Percentiles rank a stretch among this genome's conserved stretches.
Conservation (phyloP, 2,797 vertebrate species). For the Sebastes kiyomatsui region DNA sequence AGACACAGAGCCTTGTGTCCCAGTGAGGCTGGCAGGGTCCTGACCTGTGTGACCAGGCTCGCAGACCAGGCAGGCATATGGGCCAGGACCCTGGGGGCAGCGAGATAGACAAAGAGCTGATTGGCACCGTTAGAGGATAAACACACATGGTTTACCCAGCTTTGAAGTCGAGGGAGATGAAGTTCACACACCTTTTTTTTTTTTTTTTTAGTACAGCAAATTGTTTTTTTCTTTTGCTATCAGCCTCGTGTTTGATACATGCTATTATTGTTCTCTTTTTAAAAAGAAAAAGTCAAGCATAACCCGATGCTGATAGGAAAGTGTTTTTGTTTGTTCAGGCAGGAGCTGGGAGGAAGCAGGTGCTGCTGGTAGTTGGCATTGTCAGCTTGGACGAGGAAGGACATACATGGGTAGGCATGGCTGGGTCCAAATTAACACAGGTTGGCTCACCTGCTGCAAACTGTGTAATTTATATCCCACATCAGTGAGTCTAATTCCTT, state of each 20-base stretch:
- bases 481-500: slow-evolving; percentile 61
- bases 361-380: slow-evolving; percentile 39
- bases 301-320: slow-evolving; percentile 39
- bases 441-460: slow-evolving; percentile 54
- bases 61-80: slow-evolving; percentile 74
- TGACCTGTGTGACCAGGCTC: slow-evolving; percentile 74
- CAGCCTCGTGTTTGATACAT: slow-evolving; percentile 12
- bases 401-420: slow-evolving; percentile 66
- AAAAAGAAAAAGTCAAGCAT: slow-evolving; percentile 38
- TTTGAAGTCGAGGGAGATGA: slow-evolving; percentile 39
- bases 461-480: slow-evolving; percentile 67
- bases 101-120: slow-evolving; percentile 58
- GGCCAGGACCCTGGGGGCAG: slow-evolving; percentile 59
- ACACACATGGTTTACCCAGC: slow-evolving; percentile 65
- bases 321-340: slow-evolving; percentile 45
- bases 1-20: slow-evolving; percentile 43
- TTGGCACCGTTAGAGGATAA: slow-evolving; percentile 59
- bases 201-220: not conserved
- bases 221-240: slow-evolving; percentile 6
- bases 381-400: slow-evolving; percentile 48
- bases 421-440: slow-evolving; percentile 58
- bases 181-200: slow-evolving; percentile 6
- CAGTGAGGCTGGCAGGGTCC: slow-evolving; percentile 77
- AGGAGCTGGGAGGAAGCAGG: slow-evolving; percentile 50
- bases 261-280: slow-evolving; percentile 17